Conservation (phyloP, 2,113 vertebrate species). For the Grallaria varia region DNA sequence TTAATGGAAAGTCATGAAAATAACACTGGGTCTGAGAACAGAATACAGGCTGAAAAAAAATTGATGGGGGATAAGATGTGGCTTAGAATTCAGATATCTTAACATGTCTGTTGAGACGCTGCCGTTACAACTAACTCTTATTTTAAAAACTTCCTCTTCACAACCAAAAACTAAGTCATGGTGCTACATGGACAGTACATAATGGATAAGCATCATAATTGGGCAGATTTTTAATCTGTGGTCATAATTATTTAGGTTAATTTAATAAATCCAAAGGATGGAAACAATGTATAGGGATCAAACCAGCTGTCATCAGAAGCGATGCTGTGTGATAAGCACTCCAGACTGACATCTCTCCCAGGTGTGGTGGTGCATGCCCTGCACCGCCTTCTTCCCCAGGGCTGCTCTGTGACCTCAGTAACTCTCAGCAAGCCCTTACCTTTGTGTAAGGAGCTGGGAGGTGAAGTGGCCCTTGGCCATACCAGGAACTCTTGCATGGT, state of each 20-base stretch:
- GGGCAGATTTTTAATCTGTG: neutral
- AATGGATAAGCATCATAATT: neutral
- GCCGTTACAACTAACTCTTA: neutral
- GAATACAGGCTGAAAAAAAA: neutral
- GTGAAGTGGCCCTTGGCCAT: neutral
- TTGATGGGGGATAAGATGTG: neutral
- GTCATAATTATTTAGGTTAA: neutral
- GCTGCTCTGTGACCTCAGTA: fast-evolving
- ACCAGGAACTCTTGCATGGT: neutral
- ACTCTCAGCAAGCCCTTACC: too few relatives aligned
- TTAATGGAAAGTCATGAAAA: neutral
- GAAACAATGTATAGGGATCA: neutral
- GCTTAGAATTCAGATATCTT: neutral
- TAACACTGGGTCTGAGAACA: neutral
- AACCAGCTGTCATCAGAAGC: neutral
- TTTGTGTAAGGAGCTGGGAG: neutral
- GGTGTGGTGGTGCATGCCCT: fast-evolving
- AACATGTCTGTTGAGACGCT: neutral
- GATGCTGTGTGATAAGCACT: fast-evolving
- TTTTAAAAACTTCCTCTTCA: neutral
- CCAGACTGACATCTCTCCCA: neutral
- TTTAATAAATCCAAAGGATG: too few relatives aligned
- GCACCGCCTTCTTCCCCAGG: neutral
- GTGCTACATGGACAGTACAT: neutral
- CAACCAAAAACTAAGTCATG: neutral